A percentile compares a stretch with the other conserved stretches of the same genome.
Evolutionary conservation across 2,113 vertebrate genomes (phyloP).

Genomic region (Salvelinus alpinus): DNA sequence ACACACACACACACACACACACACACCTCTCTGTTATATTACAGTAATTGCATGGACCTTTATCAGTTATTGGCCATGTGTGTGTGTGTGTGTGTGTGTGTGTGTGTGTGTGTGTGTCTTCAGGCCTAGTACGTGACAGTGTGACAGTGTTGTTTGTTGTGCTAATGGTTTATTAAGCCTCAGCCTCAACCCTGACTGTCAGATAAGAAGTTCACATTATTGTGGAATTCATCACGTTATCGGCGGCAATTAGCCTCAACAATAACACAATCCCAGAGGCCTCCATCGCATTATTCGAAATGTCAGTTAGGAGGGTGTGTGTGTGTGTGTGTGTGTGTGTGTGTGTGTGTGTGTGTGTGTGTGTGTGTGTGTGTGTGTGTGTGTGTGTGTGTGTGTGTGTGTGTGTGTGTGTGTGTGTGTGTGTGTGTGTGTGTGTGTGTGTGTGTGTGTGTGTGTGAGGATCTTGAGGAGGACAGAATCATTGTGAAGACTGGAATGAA

Average conservation of each 20-base stretch:
- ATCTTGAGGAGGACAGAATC: no score
- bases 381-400: no score
- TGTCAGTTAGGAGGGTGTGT: conserved; percentile 13
- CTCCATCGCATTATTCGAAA: conserved; percentile 3
- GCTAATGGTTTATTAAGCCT: conserved; percentile 35
- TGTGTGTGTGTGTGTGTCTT: not conserved
- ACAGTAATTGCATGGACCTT: conserved; percentile 1
- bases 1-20: no score
- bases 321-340: not conserved
- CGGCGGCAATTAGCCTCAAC: conserved; percentile 23
- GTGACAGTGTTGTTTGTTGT: conserved; percentile 20
- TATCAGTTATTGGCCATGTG: conserved; percentile 9
- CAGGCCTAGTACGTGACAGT: not conserved
- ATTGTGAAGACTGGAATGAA: not conserved
- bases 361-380: no score
- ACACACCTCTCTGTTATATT: not conserved
- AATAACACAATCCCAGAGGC: conserved; percentile 15
- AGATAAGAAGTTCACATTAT: conserved; percentile 33
- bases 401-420: not conserved
- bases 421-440: no score
- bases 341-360: not conserved
- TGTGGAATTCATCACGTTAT: conserved; percentile 33
- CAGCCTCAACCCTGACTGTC: conserved; percentile 18
- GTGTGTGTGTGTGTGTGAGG: no score
- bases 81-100: conserved; percentile 9